Base-by-base conservation (phyloP, 2,113 vertebrate genomes). In the Tupaia tana region DNA sequence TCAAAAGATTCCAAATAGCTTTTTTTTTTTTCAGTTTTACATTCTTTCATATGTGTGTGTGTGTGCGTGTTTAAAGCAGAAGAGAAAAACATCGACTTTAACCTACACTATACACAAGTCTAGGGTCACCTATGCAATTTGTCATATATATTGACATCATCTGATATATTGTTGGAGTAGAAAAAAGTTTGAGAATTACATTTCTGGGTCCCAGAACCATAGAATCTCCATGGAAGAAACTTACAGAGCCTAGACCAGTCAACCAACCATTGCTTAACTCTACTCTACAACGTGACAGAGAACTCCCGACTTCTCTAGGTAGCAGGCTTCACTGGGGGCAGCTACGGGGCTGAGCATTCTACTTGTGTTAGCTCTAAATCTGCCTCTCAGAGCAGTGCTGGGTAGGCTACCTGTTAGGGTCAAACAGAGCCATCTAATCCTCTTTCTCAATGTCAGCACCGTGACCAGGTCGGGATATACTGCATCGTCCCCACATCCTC, bases 121-220 rank as follows among this genome's bases (percentile, higher is more conserved):
- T 24, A 85, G 54, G 43, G 16, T 91, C 59, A 70, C 19, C 25
- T 89, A 34, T 25, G 43, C 82, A 79, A 86, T 61, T 3, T 61
- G 73, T n/a, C 70, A 8, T 6, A 20, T 12, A 29, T 27, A 34
- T 20, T 8, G 81, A 4, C 27, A 15, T 22, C 66, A 63, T n/a
- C 34, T 81, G 73, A 64, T 18, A 69, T 6, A 6, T 4, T 24
- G 2, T 2, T 9, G 0, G 34, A 54, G 22, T 27, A 70, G 43
- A 89, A 59, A 79, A 91, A 69, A 91, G 10, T 34, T 74, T 83
- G 61, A 79, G 56, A 91, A 78, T 82, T 81, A 78, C 9, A 78
- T 9, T 22, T 93, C 73, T 92, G 52, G 59, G n/a, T 82, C 77
- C 78, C 58, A 79, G 61, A 93, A 61, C 86, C 85, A 67, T 3